Evolutionary conservation across 2,888 invertebrate species (phyloP).

Genomic region (Embidobia sp.): DNA sequence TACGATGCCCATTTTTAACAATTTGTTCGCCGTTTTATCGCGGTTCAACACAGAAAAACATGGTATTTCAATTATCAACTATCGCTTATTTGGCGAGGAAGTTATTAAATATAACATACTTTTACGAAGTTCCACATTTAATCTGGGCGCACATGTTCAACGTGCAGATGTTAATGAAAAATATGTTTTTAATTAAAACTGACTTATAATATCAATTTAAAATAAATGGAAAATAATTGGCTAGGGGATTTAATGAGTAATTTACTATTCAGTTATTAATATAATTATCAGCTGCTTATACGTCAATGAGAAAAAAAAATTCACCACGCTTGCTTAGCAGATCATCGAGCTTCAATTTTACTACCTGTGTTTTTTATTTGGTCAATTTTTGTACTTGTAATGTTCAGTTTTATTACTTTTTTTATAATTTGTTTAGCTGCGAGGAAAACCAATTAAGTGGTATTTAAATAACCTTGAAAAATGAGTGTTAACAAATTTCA

Average conservation of each 20-base stretch:
- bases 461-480: too few relatives aligned
- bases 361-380: neutral
- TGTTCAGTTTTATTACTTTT: too few relatives aligned
- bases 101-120: slow-evolving; percentile 51
- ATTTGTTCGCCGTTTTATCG: slow-evolving; percentile 19
- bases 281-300: slow-evolving; percentile 17
- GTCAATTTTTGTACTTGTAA: too few relatives aligned
- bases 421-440: too few relatives aligned
- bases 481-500: too few relatives aligned
- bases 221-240: slow-evolving; percentile 32
- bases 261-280: slow-evolving; percentile 26
- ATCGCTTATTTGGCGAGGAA: slow-evolving; percentile 36
- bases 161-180: slow-evolving; percentile 16
- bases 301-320: neutral
- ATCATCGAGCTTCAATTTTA: slow-evolving; percentile 10
- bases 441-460: too few relatives aligned
- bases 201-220: slow-evolving; percentile 37
- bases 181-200: slow-evolving; percentile 31
- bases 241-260: slow-evolving; percentile 9
- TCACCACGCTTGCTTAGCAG: neutral
- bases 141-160: slow-evolving; percentile 1
- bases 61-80: slow-evolving; percentile 40
- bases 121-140: slow-evolving; percentile 30
- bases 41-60: slow-evolving; percentile 21
- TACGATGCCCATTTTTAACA: slow-evolving; percentile 26